Percentiles rank a stretch among this genome's conserved stretches.
Conservation (phyloP, 2,888 invertebrate species). For the Germaria angustata region DNA sequence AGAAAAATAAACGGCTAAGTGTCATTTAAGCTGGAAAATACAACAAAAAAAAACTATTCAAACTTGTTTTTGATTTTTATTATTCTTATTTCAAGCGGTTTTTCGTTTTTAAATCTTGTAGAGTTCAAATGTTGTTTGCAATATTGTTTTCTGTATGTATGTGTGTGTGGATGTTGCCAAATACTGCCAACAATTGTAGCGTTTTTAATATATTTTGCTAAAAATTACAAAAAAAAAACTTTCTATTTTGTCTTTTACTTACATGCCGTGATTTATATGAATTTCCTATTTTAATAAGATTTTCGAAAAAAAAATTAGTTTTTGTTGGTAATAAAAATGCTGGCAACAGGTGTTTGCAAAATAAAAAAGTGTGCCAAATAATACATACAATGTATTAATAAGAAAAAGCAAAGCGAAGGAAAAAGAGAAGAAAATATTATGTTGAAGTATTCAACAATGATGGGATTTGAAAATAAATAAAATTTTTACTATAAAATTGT, state of each 20-base stretch:
- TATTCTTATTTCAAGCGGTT: too few relatives aligned
- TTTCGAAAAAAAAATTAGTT: background rate
- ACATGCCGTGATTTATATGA: conserved; percentile 41
- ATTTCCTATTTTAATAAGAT: conserved; percentile 37
- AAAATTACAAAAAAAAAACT: conserved; percentile 26
- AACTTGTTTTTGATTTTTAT: conserved; percentile 45
- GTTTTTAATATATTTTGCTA: too few relatives aligned
- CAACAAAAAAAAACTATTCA: background rate
- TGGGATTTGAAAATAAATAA: too few relatives aligned
- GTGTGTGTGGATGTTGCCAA: background rate
- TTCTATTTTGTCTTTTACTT: conserved; percentile 33
- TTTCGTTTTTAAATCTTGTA: conserved; percentile 3
- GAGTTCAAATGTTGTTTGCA: conserved; percentile 50
- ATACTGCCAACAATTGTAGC: conserved; percentile 12
- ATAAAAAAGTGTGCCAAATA: conserved; percentile 17
- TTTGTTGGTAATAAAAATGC: background rate
- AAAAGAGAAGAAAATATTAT: background rate
- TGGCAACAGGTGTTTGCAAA: conserved; percentile 6
- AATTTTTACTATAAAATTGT: too few relatives aligned
- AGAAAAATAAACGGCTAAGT: conserved; percentile 30
- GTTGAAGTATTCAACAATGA: too few relatives aligned
- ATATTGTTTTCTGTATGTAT: too few relatives aligned
- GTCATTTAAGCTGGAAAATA: conserved; percentile 7
- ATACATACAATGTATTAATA: background rate
- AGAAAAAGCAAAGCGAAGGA: background rate